Conservation (phyloP, 2,113 vertebrate species). For the Podilymbus podiceps region DNA sequence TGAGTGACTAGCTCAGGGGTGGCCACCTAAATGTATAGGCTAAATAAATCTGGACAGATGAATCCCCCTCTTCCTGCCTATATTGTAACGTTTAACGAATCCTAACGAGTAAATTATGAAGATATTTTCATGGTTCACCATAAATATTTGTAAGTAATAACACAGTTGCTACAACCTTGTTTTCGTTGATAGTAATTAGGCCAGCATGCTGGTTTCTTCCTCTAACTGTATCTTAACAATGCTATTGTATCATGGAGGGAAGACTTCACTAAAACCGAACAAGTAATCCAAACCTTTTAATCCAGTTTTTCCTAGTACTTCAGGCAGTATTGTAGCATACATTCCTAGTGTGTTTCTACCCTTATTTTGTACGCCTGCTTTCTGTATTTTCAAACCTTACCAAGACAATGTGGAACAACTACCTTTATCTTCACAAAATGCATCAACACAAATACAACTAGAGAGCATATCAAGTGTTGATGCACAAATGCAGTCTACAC, state of each 20-base stretch:
- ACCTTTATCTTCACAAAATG: background rate
- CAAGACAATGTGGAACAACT: background rate
- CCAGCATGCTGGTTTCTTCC: background rate
- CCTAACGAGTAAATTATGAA: background rate
- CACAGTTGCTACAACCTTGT: background rate
- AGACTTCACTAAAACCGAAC: background rate
- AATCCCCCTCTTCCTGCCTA: background rate
- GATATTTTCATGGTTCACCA: background rate
- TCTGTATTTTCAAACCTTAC: background rate
- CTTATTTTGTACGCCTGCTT: background rate
- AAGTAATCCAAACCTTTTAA: background rate
- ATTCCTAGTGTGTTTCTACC: background rate
- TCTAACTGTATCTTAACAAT: background rate
- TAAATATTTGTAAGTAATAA: background rate
- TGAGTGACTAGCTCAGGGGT: background rate
- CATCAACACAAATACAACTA: background rate
- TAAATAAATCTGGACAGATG: slow-evolving; percentile 3
- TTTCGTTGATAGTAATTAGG: background rate
- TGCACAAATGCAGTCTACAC: slow-evolving; percentile 9
- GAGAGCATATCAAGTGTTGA: background rate
- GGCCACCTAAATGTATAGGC: background rate
- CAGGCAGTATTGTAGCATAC: background rate
- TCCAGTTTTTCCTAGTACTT: background rate
- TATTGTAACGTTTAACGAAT: background rate
- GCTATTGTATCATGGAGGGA: background rate